phyloP scores from a whole-genome alignment of 2,888 invertebrate genomes.

The Zonitis immaculata region DNA sequence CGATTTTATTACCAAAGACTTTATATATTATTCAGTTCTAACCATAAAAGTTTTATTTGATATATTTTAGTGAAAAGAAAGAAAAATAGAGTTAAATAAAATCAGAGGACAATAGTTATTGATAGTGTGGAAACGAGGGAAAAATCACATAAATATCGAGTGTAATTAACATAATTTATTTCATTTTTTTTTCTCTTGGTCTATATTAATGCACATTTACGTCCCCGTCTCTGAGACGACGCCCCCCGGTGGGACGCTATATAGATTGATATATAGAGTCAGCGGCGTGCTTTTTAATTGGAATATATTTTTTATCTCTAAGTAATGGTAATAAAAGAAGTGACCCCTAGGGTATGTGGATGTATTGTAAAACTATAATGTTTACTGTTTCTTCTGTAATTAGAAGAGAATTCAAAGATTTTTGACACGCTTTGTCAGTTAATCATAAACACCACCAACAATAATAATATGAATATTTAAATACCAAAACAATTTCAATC shows the following conservation, averaged over 20 bases:
- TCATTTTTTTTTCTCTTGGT: too few relatives aligned
- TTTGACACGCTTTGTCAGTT: constrained; percentile 36
- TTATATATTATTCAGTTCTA: neutral
- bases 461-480: constrained; percentile 16
- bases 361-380: constrained; percentile 39
- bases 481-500: neutral
- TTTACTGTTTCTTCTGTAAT: constrained; percentile 36
- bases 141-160: constrained; percentile 22
- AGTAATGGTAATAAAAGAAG: constrained; percentile 48
- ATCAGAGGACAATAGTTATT: neutral
- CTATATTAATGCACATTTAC: constrained; percentile 44
- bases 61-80: neutral
- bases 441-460: constrained; percentile 29
- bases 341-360: constrained; percentile 40
- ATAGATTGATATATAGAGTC: constrained; percentile 50
- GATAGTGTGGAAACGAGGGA: constrained; percentile 3
- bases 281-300: constrained; percentile 49
- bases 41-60: neutral
- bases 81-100: neutral
- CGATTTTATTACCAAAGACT: constrained; percentile 36
- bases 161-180: constrained; percentile 41
- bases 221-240: constrained; percentile 38
- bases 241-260: constrained; percentile 47
- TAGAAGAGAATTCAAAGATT: constrained; percentile 31
- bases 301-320: constrained; percentile 49